Conservation (phyloP, 2,888 invertebrate species). For the Papilio demoleus region DNA sequence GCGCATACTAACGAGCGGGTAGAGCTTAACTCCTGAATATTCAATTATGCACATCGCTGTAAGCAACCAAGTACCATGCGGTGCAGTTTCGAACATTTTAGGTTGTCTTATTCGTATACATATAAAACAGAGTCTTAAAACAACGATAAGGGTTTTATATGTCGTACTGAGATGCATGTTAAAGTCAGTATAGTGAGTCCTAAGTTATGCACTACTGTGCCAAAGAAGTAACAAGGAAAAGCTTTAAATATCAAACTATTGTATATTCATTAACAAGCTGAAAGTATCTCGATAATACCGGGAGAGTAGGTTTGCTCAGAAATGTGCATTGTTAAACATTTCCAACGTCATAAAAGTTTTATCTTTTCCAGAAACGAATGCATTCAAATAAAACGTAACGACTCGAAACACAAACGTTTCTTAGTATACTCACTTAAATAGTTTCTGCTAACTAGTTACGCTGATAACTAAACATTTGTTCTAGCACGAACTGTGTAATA, state of each 20-base stretch:
- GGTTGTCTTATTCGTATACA: neutral
- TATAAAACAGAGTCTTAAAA: neutral
- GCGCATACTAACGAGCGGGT: slow-evolving; percentile 17
- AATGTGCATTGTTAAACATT: slow-evolving; percentile 1
- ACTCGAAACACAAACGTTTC: neutral
- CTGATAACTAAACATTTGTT: neutral
- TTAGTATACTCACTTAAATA: neutral
- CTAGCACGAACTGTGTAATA: neutral
- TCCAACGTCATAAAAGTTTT: slow-evolving; percentile 20
- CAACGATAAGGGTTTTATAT: too few relatives aligned
- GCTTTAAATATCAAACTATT: too few relatives aligned
- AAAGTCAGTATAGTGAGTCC: too few relatives aligned
- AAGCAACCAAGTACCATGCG: neutral
- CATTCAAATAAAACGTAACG: slow-evolving; percentile 20
- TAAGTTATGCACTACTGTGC: too few relatives aligned
- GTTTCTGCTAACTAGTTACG: neutral
- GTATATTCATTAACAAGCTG: neutral
- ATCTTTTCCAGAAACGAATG: slow-evolving; percentile 7
- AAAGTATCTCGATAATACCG: neutral
- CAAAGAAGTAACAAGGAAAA: too few relatives aligned
- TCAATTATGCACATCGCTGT: slow-evolving; percentile 21
- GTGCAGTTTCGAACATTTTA: slow-evolving; percentile 7
- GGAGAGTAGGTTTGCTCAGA: neutral
- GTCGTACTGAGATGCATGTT: neutral
- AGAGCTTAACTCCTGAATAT: slow-evolving; percentile 35